Evolutionary conservation across 1,140 invertebrate species (phyloP), one percentile per base, ranked within the genome.

Genomic region (Polyergus mexicanus): DNA sequence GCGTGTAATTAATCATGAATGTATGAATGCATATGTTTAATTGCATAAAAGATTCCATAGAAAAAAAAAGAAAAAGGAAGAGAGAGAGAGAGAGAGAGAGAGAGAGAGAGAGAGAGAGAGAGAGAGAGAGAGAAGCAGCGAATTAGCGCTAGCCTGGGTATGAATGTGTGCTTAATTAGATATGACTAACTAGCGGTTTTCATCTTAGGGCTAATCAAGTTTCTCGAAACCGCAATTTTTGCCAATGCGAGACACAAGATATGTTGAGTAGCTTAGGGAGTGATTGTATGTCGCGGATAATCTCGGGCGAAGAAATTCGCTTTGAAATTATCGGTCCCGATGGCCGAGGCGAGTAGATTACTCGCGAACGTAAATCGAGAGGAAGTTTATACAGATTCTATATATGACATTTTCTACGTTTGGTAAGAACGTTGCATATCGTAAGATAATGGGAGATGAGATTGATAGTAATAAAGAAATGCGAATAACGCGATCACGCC

Each of bases 361-460:
- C n/a, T 10, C 58, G 38, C 44, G 77, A 74, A 74, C 81, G 85
- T 47, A 78, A 78, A 38, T 86, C 69, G 63, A 88, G 63, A 88
- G 32, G 63, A 68, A 88, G 76, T 92, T 89, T 91, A 92, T 86
- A 90, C 84, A 85, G 66, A 90, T 85, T 87, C 87, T 91, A 92
- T 90, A 92, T 77, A 92, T 85, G 87, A 91, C 90, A 93, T 94
- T 94, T 94, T 94, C 86, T 94, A 93, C 91, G 91, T 92, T 93
- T 93, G 88, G 91, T 93, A 93, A 93, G 88, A 88, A 93, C 92
- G 92, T 92, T 92, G 92, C 93, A 93, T 94, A 94, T 93, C 92
- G 86, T 91, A 91, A 90, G 89, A 91, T 80, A 89, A 86, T 87
- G 74, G 68, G 32, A 54, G 32, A 74, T 54, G 68, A 63, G 63